Conservation (phyloP, 2,797 vertebrate genomes). For the Phaenicophaeus curvirostris region DNA sequence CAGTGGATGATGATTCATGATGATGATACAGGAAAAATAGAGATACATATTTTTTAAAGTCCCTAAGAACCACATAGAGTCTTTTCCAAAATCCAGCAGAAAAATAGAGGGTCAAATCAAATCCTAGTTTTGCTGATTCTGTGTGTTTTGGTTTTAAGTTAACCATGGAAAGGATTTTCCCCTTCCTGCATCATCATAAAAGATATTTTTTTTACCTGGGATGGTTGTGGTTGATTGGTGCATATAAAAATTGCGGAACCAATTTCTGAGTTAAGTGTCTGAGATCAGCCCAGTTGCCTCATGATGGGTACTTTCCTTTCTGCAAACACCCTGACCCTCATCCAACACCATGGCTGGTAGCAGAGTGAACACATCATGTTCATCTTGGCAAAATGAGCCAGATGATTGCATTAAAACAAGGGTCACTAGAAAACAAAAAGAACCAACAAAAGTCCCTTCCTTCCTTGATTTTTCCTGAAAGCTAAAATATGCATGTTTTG, state of each 20-base stretch:
- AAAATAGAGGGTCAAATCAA: background rate
- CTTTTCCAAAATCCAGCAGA: background rate
- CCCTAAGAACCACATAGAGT: background rate
- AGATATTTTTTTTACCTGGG: background rate
- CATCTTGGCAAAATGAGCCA: background rate
- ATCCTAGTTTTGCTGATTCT: background rate
- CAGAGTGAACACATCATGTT: background rate
- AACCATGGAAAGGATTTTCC: background rate
- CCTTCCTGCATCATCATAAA: background rate
- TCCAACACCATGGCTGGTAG: background rate
- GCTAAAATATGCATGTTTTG: background rate
- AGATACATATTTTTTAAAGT: background rate
- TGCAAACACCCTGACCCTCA: background rate
- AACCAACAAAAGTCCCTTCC: background rate
- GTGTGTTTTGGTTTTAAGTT: background rate
- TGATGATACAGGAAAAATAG: background rate
- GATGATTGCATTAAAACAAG: background rate
- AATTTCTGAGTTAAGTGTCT: background rate
- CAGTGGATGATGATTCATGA: background rate
- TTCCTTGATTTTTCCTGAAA: conserved; percentile 31
- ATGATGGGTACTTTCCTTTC: background rate
- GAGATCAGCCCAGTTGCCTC: background rate
- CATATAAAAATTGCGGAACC: background rate
- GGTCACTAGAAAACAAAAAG: conserved; percentile 2
- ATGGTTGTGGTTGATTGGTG: background rate